phyloP scores from a whole-genome alignment of 2,888 invertebrate species.

The Drosophila birchii region DNA sequence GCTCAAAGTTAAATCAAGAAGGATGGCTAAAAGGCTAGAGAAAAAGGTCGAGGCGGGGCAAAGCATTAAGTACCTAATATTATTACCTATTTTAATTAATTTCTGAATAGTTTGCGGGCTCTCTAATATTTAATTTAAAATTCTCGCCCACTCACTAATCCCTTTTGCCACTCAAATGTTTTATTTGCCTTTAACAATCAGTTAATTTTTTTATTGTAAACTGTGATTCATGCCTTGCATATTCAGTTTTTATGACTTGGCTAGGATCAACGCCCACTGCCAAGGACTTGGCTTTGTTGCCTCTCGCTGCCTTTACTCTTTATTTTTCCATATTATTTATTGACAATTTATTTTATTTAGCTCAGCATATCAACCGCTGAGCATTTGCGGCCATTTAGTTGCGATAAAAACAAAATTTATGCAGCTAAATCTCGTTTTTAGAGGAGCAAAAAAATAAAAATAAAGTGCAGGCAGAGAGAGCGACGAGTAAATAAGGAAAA shows the following conservation, averaged over 20 bases:
- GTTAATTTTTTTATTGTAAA: constrained; percentile 28
- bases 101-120: not conserved
- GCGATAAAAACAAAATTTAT: constrained; percentile 69
- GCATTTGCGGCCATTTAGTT: constrained; percentile 75
- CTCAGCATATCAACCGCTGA: constrained; percentile 56
- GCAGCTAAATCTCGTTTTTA: constrained; percentile 48
- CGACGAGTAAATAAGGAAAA: constrained; percentile 45
- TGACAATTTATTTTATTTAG: constrained; percentile 75
- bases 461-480: constrained; percentile 21
- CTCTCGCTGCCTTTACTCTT: constrained; percentile 2
- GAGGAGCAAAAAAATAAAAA: constrained; percentile 9
- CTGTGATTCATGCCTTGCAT: constrained; percentile 47
- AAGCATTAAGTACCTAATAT: constrained; percentile 26
- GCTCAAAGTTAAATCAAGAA: not conserved
- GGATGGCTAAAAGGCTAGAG: not conserved
- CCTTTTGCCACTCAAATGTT: not conserved
- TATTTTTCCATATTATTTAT: constrained; percentile 59
- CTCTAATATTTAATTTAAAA: not conserved
- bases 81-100: constrained; percentile 9
- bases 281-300: constrained; percentile 34
- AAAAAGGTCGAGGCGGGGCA: constrained; percentile 1
- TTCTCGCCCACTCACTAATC: not conserved
- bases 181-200: constrained; percentile 16
- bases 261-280: constrained; percentile 44
- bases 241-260: constrained; percentile 37